A percentile compares a stretch with the other conserved stretches of the same genome.
These are phyloP conservation scores for Carettochelys insculpta DNA, from an alignment of 2,113 vertebrate species.

Conservation along the genomic window DNA sequence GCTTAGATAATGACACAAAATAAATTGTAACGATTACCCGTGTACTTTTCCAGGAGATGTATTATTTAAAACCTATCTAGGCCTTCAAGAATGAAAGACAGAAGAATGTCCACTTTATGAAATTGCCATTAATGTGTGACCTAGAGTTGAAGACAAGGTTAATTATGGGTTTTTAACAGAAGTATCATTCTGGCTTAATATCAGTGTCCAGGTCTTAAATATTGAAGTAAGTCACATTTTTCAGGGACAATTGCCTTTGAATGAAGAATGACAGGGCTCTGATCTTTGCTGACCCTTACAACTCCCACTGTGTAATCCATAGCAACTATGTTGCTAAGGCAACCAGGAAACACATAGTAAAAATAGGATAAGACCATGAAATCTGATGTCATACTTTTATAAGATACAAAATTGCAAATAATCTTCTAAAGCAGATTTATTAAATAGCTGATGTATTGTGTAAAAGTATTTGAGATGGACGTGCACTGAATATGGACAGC, in stretches of 20 bases:
- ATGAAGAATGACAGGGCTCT: slow-evolving; percentile 88
- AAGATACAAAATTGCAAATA: slow-evolving; percentile 74
- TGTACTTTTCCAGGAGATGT: slow-evolving; percentile 80
- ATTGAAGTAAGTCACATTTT: slow-evolving; percentile 86
- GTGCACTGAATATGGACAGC: background rate
- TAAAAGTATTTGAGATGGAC: slow-evolving; percentile 29
- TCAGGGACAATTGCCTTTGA: slow-evolving; percentile 89
- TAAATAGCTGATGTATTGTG: slow-evolving; percentile 58
- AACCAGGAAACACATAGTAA: slow-evolving; percentile 74
- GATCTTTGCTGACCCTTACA: slow-evolving; percentile 87
- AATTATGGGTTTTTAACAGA: slow-evolving; percentile 86
- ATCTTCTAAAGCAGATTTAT: slow-evolving; percentile 68
- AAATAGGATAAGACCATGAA: slow-evolving; percentile 75
- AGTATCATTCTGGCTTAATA: slow-evolving; percentile 85
- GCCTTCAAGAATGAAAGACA: slow-evolving; percentile 79
- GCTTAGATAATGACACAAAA: slow-evolving; percentile 86
- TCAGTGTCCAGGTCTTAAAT: slow-evolving; percentile 80
- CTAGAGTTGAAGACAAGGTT: slow-evolving; percentile 81
- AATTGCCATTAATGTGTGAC: slow-evolving; percentile 83
- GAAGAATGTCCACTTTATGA: slow-evolving; percentile 87
- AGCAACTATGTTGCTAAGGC: slow-evolving; percentile 82
- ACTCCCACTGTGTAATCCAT: slow-evolving; percentile 82
- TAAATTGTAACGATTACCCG: slow-evolving; percentile 89
- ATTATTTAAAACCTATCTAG: slow-evolving; percentile 83
- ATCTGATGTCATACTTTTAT: slow-evolving; percentile 81